Conservation (phyloP, 2,888 invertebrate species). For the Eristalis arbustorum region DNA sequence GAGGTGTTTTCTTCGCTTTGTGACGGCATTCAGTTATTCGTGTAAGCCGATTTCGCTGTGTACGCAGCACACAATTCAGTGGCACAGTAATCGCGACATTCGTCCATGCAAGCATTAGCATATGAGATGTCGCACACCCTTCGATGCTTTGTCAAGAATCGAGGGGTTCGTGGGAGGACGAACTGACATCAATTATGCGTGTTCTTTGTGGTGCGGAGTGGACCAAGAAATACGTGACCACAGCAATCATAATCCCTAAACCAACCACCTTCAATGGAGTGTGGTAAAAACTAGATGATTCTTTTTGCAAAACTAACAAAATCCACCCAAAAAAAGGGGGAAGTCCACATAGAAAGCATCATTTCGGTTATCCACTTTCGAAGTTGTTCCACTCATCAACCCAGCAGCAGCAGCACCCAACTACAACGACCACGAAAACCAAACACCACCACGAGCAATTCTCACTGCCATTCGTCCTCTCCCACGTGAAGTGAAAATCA, state of each 20-base stretch:
- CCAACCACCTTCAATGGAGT: too few relatives aligned
- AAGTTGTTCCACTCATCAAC: not conserved
- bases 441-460: not conserved
- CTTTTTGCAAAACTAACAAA: slow-evolving; percentile 34
- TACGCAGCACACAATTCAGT: not conserved
- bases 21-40: not conserved
- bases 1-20: not conserved
- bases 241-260: too few relatives aligned
- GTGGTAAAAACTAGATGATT: too few relatives aligned
- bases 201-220: too few relatives aligned
- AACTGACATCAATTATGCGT: too few relatives aligned
- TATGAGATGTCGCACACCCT: not conserved
- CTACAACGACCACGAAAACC: not conserved
- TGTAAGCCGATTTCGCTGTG: slow-evolving; percentile 23
- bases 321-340: not conserved
- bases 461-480: not conserved
- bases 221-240: too few relatives aligned
- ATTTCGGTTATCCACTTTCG: slow-evolving; percentile 10
- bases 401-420: not conserved
- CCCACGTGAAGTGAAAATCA: slow-evolving; percentile 59
- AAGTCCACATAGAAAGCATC: slow-evolving; percentile 21
- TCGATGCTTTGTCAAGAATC: not conserved
- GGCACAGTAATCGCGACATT: not conserved
- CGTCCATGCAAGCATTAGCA: not conserved
- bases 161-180: too few relatives aligned